phyloP scores from a whole-genome alignment of 2,888 invertebrate species.

The Drosophila helvetica region DNA sequence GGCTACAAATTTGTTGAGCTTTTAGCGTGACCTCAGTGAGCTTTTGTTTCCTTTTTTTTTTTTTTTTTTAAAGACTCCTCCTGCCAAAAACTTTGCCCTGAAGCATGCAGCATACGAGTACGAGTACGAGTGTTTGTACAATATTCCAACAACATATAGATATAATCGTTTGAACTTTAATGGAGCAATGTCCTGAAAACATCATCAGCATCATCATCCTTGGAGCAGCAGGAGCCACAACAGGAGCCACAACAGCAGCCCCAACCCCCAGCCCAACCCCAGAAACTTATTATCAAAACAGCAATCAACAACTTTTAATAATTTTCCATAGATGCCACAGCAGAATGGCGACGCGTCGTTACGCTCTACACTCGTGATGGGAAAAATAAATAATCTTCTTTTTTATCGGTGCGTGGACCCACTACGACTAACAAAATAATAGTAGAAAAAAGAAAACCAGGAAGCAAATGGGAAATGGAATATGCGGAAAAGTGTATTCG shows the following conservation, averaged over 20 bases:
- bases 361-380: slow-evolving; percentile 24
- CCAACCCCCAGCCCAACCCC: slow-evolving; percentile 26
- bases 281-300: slow-evolving; percentile 3
- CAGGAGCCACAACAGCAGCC: neutral
- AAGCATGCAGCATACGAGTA: neutral
- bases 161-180: neutral
- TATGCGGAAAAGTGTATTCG: slow-evolving; percentile 8
- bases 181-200: neutral
- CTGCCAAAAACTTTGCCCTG: neutral
- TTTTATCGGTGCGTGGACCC: slow-evolving; percentile 46
- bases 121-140: neutral
- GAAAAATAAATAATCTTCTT: slow-evolving; percentile 56
- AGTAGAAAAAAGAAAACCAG: slow-evolving; percentile 1
- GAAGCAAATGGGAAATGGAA: neutral
- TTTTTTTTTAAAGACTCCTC: neutral
- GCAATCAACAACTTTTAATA: slow-evolving; percentile 45
- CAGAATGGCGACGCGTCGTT: slow-evolving; percentile 47
- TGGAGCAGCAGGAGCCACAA: slow-evolving; percentile 7
- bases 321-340: slow-evolving; percentile 42
- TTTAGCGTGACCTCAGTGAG: slow-evolving; percentile 55
- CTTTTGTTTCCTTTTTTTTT: slow-evolving; percentile 6
- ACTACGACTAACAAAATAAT: slow-evolving; percentile 13
- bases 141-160: neutral
- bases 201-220: neutral
- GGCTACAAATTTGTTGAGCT: slow-evolving; percentile 50